These are phyloP conservation scores for Drosophila parthenogenetica DNA, from an alignment of 2,888 invertebrate genomes.

Conservation along the genomic window DNA sequence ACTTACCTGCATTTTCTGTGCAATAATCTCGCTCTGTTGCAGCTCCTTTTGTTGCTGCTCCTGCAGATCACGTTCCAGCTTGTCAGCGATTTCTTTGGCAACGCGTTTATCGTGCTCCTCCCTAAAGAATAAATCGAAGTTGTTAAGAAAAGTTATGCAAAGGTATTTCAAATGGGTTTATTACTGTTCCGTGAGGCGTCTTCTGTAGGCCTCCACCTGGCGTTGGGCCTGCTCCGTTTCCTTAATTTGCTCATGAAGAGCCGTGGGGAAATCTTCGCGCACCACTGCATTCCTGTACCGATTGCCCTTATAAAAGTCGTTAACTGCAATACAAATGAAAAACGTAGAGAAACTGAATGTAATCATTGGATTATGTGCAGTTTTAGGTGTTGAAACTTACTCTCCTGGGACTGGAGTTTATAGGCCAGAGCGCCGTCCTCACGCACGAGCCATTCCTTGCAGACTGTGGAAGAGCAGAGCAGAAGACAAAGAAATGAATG, in stretches of 20 bases:
- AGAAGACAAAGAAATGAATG: too few species aligned
- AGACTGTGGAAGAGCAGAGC: constrained; percentile 86
- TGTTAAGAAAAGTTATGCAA: neutral
- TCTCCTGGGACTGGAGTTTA: constrained; percentile 92
- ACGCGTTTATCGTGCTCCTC: constrained; percentile 89
- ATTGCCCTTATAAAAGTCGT: constrained; percentile 91
- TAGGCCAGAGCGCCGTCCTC: constrained; percentile 94
- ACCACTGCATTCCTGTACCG: constrained; percentile 91
- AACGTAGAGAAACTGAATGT: constrained; percentile 6
- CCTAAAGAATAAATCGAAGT: constrained; percentile 79
- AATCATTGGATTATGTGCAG: constrained; percentile 13
- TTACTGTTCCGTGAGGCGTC: constrained; percentile 87
- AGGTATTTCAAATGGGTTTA: constrained; percentile 38
- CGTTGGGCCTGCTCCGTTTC: constrained; percentile 89
- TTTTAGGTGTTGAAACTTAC: constrained; percentile 85
- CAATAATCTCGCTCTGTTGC: constrained; percentile 86
- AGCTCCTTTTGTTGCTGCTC: constrained; percentile 86
- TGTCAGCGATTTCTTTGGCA: constrained; percentile 89
- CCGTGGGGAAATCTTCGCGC: constrained; percentile 91
- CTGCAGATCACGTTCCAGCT: constrained; percentile 87
- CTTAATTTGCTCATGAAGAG: constrained; percentile 90
- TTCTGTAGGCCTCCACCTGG: constrained; percentile 87
- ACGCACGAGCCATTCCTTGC: constrained; percentile 93
- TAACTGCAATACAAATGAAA: constrained; percentile 85
- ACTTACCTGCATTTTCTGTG: constrained; percentile 86